Evolutionary conservation across 2,113 vertebrate genomes (phyloP).

Genomic region (Australoheros scitulus): DNA sequence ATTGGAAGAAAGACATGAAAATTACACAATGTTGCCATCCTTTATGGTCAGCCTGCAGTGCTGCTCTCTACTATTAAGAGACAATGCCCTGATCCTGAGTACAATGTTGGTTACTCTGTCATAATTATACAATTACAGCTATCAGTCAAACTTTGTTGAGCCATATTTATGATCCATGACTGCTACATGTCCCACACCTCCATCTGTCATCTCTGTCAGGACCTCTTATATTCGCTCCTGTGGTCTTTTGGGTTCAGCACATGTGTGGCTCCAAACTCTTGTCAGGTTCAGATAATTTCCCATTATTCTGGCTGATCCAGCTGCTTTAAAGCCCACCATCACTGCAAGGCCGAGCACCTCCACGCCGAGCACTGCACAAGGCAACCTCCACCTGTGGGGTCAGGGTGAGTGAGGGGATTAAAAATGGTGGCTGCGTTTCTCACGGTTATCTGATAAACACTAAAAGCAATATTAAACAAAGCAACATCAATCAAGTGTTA

Average conservation of each 20-base stretch:
- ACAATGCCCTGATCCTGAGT: background rate
- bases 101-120: no score
- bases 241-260: slow-evolving; percentile 89
- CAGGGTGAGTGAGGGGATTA: slow-evolving; percentile 78
- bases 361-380: slow-evolving; percentile 86
- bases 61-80: slow-evolving; percentile 79
- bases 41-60: slow-evolving; percentile 83
- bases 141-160: no score
- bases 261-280: slow-evolving; percentile 90
- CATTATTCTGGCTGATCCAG: slow-evolving; percentile 90
- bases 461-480: background rate
- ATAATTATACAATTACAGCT: no score
- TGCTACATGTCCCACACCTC: slow-evolving; percentile 83
- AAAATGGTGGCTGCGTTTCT: background rate
- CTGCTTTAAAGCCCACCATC: slow-evolving; percentile 87
- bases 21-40: slow-evolving; percentile 62
- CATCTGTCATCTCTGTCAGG: slow-evolving; percentile 84
- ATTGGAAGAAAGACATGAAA: background rate
- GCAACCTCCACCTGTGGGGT: slow-evolving; percentile 71
- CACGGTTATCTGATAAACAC: background rate
- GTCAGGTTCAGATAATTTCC: slow-evolving; percentile 84
- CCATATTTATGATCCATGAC: slow-evolving; percentile 76
- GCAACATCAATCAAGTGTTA: background rate
- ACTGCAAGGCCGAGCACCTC: slow-evolving; percentile 84
- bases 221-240: slow-evolving; percentile 87